A percentile compares a stretch with the other conserved stretches of the same genome.
Evolutionary conservation across 2,888 invertebrate genomes (phyloP).

Genomic region (Heliconius charithonia): DNA sequence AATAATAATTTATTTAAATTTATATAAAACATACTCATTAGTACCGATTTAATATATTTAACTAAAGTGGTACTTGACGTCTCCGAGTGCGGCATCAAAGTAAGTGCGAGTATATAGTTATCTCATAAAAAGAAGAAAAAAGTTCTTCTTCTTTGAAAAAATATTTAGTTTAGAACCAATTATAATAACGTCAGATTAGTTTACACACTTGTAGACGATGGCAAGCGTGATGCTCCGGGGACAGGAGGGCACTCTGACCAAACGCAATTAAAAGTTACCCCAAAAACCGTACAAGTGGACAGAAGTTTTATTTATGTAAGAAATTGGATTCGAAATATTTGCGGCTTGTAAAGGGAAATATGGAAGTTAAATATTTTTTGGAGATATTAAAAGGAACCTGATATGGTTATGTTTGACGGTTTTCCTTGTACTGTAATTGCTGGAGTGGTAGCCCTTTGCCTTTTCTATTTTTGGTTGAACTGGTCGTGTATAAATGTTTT

Average conservation of each 20-base stretch:
- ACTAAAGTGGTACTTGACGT: background rate
- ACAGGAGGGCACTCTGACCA: constrained; percentile 39
- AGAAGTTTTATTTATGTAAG: constrained; percentile 35
- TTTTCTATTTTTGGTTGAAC: background rate
- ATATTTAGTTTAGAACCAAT: constrained; percentile 19
- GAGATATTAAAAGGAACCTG: constrained; percentile 19
- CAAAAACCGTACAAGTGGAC: constrained; percentile 36
- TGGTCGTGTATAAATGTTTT: background rate
- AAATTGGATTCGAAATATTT: constrained; percentile 31
- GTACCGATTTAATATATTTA: background rate
- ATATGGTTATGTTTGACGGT: background rate
- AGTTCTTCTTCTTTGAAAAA: background rate
- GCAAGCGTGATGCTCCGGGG: constrained; percentile 29
- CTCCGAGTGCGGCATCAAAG: background rate
- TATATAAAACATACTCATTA: background rate
- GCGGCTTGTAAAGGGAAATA: constrained; percentile 25
- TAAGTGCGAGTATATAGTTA: background rate
- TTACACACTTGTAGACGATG: constrained; percentile 30
- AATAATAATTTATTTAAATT: background rate
- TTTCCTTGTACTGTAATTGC: constrained; percentile 10
- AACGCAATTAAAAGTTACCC: constrained; percentile 49
- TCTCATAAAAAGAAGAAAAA: background rate
- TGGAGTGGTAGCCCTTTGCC: background rate
- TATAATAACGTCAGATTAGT: constrained; percentile 27
- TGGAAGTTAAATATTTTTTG: constrained; percentile 16